phyloP scores from a whole-genome alignment of 2,113 vertebrate species.

The Ellobius talpinus region DNA sequence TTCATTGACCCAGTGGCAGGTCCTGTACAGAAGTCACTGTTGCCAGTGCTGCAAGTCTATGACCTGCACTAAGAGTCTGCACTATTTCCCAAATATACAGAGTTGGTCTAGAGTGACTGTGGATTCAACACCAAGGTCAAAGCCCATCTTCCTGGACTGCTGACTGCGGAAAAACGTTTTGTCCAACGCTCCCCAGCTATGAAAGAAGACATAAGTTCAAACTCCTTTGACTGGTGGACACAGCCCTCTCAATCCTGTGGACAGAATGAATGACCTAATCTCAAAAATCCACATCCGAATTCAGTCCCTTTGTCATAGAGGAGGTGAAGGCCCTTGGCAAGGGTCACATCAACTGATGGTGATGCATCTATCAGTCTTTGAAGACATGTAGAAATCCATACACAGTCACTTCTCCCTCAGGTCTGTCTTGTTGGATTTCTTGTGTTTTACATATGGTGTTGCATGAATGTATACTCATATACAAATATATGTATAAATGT shows the following conservation, averaged over 20 bases:
- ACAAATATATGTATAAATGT: no score
- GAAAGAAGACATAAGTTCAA: neutral
- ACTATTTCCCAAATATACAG: neutral
- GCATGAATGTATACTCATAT: no score
- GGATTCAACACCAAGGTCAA: neutral
- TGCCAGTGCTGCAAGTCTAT: neutral
- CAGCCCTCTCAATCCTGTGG: neutral
- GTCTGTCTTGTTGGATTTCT: neutral
- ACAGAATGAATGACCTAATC: neutral
- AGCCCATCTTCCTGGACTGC: neutral
- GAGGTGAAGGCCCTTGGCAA: no score
- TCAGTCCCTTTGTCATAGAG: no score
- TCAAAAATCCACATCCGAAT: neutral
- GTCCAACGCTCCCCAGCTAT: neutral
- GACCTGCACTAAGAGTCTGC: neutral
- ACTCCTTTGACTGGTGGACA: neutral
- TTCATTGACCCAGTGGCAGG: neutral
- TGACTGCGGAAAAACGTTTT: neutral
- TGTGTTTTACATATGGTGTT: neutral
- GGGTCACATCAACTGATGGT: neutral
- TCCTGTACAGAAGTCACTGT: neutral
- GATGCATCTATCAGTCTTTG: neutral
- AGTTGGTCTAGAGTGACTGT: neutral
- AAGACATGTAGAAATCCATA: neutral
- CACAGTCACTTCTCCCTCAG: neutral